These are phyloP conservation scores for Euproctis similis DNA, from an alignment of 2,888 invertebrate genomes.

Conservation along the genomic window DNA sequence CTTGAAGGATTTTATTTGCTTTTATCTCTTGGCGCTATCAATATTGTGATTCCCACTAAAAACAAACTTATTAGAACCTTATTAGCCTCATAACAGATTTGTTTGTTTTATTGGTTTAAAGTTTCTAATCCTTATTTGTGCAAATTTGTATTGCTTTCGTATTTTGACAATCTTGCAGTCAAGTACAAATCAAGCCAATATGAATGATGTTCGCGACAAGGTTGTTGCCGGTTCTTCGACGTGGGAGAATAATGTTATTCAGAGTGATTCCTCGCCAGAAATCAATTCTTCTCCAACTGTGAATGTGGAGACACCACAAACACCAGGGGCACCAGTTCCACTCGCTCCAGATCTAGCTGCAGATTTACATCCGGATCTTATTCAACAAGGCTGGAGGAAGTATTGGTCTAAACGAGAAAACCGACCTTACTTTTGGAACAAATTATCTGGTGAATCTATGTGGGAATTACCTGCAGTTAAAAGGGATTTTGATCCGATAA, in stretches of 20 bases:
- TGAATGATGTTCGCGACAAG: constrained; percentile 74
- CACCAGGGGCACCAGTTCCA: constrained; percentile 76
- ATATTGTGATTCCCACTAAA: constrained; percentile 47
- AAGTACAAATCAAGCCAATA: constrained; percentile 36
- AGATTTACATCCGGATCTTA: constrained; percentile 64
- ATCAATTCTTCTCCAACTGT: constrained; percentile 60
- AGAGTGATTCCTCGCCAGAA: constrained; percentile 64
- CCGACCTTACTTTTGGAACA: constrained; percentile 97
- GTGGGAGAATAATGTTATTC: constrained; percentile 57
- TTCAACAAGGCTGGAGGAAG: constrained; percentile 95
- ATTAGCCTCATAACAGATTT: constrained; percentile 26
- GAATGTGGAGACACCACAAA: constrained; percentile 70
- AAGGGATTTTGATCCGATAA: constrained; percentile 91
- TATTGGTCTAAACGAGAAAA: constrained; percentile 98
- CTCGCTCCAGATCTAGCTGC: constrained; percentile 63
- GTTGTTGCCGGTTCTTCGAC: constrained; percentile 65
- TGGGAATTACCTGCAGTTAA: constrained; percentile 95
- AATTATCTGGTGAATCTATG: constrained; percentile 94
- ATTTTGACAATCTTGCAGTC: too few relatives aligned
- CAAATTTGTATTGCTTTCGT: not conserved
- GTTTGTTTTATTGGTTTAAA: constrained; percentile 4
- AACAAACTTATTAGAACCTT: constrained; percentile 49
- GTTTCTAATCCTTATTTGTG: not conserved
- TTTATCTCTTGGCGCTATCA: constrained; percentile 55
- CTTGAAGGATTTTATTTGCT: constrained; percentile 28